Evolutionary conservation across 1,140 invertebrate species (phyloP).

Genomic region (Heliconius nattereri): DNA sequence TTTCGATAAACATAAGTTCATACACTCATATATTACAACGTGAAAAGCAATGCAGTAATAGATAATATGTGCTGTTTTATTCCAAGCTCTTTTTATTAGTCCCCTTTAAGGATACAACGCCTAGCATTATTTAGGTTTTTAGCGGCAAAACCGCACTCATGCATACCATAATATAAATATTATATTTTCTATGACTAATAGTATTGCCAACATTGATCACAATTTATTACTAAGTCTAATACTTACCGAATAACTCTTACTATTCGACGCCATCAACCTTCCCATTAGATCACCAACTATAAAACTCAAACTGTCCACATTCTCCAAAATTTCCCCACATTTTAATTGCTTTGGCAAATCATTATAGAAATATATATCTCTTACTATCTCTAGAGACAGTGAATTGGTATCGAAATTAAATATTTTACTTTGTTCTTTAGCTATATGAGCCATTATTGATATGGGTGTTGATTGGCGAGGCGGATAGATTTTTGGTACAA

Average conservation of each 20-base stretch:
- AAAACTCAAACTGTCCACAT: slow-evolving; percentile 52
- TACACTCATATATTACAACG: no score
- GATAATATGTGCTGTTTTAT: no score
- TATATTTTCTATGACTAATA: no score
- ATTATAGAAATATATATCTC: slow-evolving; percentile 68
- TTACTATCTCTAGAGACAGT: slow-evolving; percentile 57
- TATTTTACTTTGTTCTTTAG: slow-evolving; percentile 49
- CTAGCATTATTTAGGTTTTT: no score
- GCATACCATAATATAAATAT: no score
- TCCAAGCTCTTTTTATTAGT: no score
- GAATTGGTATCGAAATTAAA: slow-evolving; percentile 50
- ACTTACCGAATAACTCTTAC: slow-evolving; percentile 85
- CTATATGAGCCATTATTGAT: slow-evolving; percentile 54
- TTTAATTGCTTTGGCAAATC: slow-evolving; percentile 68
- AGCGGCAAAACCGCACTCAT: no score
- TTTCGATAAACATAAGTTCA: no score
- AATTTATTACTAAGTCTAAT: no score
- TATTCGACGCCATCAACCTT: slow-evolving; percentile 80
- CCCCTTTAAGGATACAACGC: no score
- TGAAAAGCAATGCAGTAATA: no score
- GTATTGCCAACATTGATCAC: no score
- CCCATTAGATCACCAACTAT: slow-evolving; percentile 60
- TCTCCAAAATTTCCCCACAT: slow-evolving; percentile 39
- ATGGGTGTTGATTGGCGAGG: slow-evolving; percentile 51
- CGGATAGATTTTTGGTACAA: slow-evolving; percentile 60